Evolutionary conservation across 2,888 invertebrate genomes (phyloP), one percentile per base, ranked within the genome.

Genomic region (Metallyticus violacea): DNA sequence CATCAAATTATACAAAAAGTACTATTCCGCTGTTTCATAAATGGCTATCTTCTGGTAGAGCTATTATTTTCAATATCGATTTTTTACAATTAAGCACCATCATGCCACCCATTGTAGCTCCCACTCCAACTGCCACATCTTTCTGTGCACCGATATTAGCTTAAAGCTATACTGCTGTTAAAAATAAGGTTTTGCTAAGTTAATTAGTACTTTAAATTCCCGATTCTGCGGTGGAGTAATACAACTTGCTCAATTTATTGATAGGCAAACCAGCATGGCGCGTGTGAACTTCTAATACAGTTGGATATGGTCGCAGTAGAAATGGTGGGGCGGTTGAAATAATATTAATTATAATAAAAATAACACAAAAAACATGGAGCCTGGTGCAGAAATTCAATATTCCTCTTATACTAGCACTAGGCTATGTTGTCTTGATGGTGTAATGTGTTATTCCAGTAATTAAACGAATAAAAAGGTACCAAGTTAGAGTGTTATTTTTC

Each of bases 361-460:
- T 85, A 85, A 79, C 28, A 85, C 29, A 85, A 29, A n/a, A 78
- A 78, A 78, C 76, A 26, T 27, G n/a, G 28, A 30, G 25, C 26
- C n/a, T 85, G 29, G 28, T 78, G 29, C 29, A 78, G 85, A 85
- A 85, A 85, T 85, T 79, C 85, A 85, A 85, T 85, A 85, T 78
- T 84, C 77, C 85, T 28, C 85, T 77, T 85, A 78, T n/a, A 85
- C 79, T 78, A 77, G 29, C 78, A 77, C 29, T 77, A 78, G 40
- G 40, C 40, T 85, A 29, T 85, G 85, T 85, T 28, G 85, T 27
- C 77, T 85, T 78, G 28, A 79, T 40, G 78, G 85, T 79, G 77
- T 62, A 87, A 86, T 87, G 84, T 87, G 83, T 83, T 84, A 87
- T 87, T 87, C 79, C 86, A 79, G 83, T 86, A 87, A 87, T 87